These are phyloP conservation scores for Drosophila pseudotakahashii DNA, from an alignment of 2,888 invertebrate species.

Conservation along the genomic window DNA sequence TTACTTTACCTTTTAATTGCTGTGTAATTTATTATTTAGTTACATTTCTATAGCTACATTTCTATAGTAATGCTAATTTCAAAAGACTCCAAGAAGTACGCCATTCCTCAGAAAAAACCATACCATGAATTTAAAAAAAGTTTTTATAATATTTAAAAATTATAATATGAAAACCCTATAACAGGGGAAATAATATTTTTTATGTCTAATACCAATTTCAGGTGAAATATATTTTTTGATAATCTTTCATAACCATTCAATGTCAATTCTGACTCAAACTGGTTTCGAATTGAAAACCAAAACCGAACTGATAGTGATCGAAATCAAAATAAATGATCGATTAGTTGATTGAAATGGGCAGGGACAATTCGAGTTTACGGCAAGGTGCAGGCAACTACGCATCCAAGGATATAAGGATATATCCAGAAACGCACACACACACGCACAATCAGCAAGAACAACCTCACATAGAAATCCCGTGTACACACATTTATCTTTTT, in stretches of 20 bases:
- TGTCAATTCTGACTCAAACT: slow-evolving; percentile 12
- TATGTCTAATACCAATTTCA: not conserved
- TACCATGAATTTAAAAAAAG: no score
- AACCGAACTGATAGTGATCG: slow-evolving; percentile 11
- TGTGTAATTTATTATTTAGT: no score
- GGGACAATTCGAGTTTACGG: not conserved
- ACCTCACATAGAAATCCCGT: slow-evolving; percentile 13
- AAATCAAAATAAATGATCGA: slow-evolving; percentile 23
- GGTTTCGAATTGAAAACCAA: slow-evolving; percentile 4
- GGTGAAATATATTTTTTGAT: not conserved
- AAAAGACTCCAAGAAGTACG: no score
- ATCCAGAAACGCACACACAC: slow-evolving; percentile 19
- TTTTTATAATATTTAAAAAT: no score
- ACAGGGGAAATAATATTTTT: no score
- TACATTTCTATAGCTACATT: no score
- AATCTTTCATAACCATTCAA: slow-evolving; percentile 1
- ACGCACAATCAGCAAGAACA: no score
- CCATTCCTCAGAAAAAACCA: no score
- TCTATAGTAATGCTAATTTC: no score
- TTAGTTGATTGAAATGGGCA: slow-evolving; percentile 13
- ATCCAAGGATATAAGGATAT: slow-evolving; percentile 26
- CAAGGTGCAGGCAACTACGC: slow-evolving; percentile 20
- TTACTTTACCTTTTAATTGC: no score
- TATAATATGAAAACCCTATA: no score
- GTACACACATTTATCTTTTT: slow-evolving; percentile 45